These are phyloP conservation scores for Porites evermanni DNA, from an alignment of 92 coral and sea anemone species.

Conservation along the genomic window DNA sequence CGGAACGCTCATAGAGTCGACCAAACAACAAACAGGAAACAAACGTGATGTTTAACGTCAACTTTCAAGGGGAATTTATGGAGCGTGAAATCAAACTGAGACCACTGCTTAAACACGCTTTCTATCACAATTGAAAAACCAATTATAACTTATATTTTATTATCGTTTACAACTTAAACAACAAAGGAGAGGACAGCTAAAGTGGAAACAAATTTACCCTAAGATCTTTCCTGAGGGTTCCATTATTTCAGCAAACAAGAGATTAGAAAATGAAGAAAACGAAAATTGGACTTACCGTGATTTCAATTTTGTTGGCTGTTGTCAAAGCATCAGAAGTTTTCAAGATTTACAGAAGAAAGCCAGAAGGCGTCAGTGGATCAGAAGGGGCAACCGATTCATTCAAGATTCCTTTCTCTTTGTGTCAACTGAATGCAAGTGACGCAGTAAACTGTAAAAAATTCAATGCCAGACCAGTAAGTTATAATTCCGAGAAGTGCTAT, in stretches of 20 bases:
- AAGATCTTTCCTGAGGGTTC: not conserved
- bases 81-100: no score
- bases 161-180: no score
- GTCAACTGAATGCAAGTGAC: not conserved
- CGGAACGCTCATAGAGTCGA: no score
- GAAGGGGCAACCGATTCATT: constrained; percentile 1
- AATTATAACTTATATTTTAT: no score
- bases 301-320: not conserved
- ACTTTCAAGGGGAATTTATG: no score
- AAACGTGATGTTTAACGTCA: no score
- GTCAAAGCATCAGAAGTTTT: constrained; percentile 1
- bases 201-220: no score
- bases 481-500: not conserved
- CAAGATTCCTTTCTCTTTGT: constrained; percentile 5
- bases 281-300: not conserved
- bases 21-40: no score
- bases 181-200: no score
- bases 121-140: no score
- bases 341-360: constrained; percentile 1
- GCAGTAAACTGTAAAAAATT: not conserved
- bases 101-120: no score
- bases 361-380: not conserved
- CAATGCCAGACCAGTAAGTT: not conserved
- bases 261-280: constrained; percentile 4
- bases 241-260: not conserved